A percentile compares a stretch with the other conserved stretches of the same genome.
phyloP scores from a whole-genome alignment of 2,888 invertebrate genomes.

The Sympetrum striolatum region DNA sequence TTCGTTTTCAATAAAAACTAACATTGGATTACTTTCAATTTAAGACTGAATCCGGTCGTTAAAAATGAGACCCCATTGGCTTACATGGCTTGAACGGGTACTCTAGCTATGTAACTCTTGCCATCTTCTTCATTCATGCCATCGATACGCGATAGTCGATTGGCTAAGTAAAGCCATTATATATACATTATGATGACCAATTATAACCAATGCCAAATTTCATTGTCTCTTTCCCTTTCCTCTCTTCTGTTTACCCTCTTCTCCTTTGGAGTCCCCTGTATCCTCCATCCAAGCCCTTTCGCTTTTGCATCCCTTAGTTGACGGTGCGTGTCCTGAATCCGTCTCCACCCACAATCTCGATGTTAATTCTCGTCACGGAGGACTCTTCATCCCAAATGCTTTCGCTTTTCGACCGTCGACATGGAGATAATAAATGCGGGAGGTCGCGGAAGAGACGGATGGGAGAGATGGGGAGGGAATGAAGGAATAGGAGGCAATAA shows the following conservation, averaged over 20 bases:
- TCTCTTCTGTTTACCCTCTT: background rate
- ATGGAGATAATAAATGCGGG: background rate
- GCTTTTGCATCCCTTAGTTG: background rate
- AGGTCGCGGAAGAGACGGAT: background rate
- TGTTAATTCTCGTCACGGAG: background rate
- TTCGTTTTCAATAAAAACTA: too few relatives aligned
- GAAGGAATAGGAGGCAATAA: background rate
- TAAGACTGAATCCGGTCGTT: too few relatives aligned
- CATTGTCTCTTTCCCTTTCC: background rate
- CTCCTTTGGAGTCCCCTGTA: background rate
- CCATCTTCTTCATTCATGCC: too few relatives aligned
- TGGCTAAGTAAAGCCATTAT: too few relatives aligned
- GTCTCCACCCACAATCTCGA: background rate
- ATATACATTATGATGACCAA: too few relatives aligned
- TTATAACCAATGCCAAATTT: too few relatives aligned
- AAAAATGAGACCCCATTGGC: too few relatives aligned
- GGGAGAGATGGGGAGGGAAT: background rate
- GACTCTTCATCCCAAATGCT: background rate
- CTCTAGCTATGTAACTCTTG: too few relatives aligned
- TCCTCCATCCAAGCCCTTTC: too few relatives aligned
- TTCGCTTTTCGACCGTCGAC: background rate
- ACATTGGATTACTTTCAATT: too few relatives aligned
- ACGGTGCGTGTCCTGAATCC: background rate
- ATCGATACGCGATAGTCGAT: too few relatives aligned
- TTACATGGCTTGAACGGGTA: too few relatives aligned